A percentile compares a stretch with the other conserved stretches of the same genome.
Evolutionary conservation across 1,140 invertebrate species (phyloP).

Genomic region (Leptopilina clavipes): DNA sequence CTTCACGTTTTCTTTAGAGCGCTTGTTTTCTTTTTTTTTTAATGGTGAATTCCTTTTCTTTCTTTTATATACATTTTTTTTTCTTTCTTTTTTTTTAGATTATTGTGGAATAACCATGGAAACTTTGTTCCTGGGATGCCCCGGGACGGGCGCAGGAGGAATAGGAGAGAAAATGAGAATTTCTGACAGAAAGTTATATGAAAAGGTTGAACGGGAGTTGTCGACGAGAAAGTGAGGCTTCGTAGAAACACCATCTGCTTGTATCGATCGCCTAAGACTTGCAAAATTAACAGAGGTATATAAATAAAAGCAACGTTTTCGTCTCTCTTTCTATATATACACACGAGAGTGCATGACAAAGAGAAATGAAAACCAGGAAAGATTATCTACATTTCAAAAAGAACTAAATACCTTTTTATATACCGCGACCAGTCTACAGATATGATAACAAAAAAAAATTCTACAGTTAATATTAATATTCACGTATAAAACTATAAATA

Average conservation of each 20-base stretch:
- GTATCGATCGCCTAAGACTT: conserved; percentile 12
- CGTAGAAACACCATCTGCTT: conserved; percentile 28
- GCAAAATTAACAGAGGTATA: conserved; percentile 11
- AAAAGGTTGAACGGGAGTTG: conserved; percentile 32
- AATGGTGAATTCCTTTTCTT: not conserved
- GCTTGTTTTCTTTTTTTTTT: not conserved
- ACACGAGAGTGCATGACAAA: conserved; percentile 1
- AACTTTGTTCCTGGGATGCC: conserved; percentile 13
- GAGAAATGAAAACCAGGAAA: not conserved
- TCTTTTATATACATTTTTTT: not conserved
- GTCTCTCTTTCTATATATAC: not conserved
- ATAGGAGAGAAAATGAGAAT: conserved; percentile 20
- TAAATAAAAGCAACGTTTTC: conserved; percentile 24
- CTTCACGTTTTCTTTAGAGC: not conserved
- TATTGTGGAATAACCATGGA: conserved; percentile 28
- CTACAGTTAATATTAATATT: no score
- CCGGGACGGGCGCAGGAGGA: not conserved
- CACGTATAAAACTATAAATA: no score
- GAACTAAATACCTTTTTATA: not conserved
- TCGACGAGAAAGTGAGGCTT: not conserved
- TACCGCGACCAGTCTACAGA: no score
- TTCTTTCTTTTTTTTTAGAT: not conserved
- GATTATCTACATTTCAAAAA: not conserved
- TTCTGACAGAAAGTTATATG: conserved; percentile 33
- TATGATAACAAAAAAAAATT: no score